phyloP scores from a whole-genome alignment of 2,113 vertebrate genomes.

The Psephotus haematonotus region DNA sequence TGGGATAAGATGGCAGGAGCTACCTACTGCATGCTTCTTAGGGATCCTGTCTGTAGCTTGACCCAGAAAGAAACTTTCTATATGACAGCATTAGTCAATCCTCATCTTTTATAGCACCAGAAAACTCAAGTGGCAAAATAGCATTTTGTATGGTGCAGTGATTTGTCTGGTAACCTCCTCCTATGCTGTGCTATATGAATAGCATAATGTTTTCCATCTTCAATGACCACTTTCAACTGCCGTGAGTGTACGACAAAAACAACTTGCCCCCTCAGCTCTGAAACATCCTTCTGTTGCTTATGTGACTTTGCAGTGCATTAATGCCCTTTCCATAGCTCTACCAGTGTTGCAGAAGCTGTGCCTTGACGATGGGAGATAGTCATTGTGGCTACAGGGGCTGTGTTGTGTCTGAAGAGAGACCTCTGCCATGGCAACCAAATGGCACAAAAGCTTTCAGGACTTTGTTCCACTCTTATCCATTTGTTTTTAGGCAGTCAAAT shows the following conservation, averaged over 20 bases:
- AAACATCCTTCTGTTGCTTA: not conserved
- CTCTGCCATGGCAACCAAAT: not conserved
- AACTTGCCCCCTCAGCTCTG: rapidly evolving
- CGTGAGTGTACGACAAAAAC: not conserved
- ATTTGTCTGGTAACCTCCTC: not conserved
- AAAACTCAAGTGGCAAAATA: not conserved
- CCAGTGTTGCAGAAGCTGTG: not conserved
- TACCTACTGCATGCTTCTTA: not conserved
- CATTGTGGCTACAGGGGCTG: not conserved
- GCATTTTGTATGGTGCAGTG: not conserved
- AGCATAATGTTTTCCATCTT: not conserved
- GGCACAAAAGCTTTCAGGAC: not conserved
- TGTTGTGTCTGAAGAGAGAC: not conserved
- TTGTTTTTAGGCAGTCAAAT: not conserved
- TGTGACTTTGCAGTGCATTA: not conserved
- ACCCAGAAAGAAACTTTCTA: not conserved
- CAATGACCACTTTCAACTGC: not conserved
- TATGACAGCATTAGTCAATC: rapidly evolving
- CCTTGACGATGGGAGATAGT: not conserved
- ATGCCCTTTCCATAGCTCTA: not conserved
- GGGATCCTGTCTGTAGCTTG: not conserved
- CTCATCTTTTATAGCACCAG: not conserved
- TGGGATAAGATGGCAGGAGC: not conserved
- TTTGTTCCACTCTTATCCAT: not conserved
- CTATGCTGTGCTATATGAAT: not conserved